Evolutionary conservation across 1,140 invertebrate species (phyloP).

Genomic region (Meloidogyne exigua): DNA sequence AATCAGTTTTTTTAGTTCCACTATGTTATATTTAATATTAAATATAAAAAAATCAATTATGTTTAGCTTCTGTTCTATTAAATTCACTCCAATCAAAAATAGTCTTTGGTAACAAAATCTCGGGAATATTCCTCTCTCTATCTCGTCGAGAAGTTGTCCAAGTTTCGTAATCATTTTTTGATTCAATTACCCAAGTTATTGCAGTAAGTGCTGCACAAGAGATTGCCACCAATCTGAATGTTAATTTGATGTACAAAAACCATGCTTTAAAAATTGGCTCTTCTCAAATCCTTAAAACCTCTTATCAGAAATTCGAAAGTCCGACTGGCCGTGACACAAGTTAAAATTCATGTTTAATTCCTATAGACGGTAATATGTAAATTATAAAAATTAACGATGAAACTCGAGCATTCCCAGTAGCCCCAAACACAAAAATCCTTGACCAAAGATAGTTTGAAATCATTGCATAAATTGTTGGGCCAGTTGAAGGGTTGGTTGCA

Average conservation of each 20-base stretch:
- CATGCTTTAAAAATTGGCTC: no score
- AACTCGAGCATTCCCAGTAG: neutral
- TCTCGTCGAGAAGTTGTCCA: slow-evolving; percentile 11
- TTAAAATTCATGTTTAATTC: no score
- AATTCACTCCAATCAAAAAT: slow-evolving; percentile 10
- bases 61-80: neutral
- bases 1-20: no score
- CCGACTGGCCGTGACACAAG: no score
- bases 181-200: neutral
- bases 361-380: no score
- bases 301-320: no score
- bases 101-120: slow-evolving; percentile 11
- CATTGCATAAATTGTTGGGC: slow-evolving; percentile 23
- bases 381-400: slow-evolving; percentile 6
- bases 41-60: neutral
- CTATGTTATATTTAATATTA: neutral
- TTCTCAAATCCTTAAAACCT: no score
- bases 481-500: slow-evolving; percentile 10
- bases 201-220: neutral
- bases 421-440: neutral
- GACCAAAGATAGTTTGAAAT: slow-evolving; percentile 11
- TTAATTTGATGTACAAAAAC: no score
- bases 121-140: slow-evolving; percentile 11
- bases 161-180: neutral
- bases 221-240: neutral